These are phyloP conservation scores for Oryctolagus cuniculus DNA, from an alignment of 2,113 vertebrate species.

Conservation along the genomic window DNA sequence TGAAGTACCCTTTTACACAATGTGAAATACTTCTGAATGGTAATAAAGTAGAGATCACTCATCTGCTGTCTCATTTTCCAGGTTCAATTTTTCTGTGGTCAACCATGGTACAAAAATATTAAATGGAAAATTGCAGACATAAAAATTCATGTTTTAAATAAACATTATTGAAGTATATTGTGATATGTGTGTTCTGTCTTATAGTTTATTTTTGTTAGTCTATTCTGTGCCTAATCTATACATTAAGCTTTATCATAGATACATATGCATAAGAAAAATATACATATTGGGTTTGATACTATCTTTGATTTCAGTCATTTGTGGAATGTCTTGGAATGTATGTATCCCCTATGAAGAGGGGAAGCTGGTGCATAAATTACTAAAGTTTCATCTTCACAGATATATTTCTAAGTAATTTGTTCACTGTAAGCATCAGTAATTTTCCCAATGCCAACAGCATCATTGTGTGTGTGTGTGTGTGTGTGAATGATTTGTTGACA, in stretches of 20 bases:
- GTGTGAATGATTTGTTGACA: no score
- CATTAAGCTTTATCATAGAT: not conserved
- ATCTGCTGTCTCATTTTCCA: not conserved
- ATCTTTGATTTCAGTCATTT: no score
- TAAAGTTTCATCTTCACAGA: not conserved
- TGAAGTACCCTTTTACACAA: not conserved
- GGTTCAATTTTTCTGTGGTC: not conserved
- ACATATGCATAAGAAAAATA: not conserved
- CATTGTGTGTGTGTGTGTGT: no score
- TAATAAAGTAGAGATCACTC: not conserved
- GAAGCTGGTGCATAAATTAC: no score
- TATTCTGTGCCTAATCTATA: not conserved
- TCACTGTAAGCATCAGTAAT: not conserved
- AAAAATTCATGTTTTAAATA: not conserved
- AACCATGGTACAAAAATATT: not conserved
- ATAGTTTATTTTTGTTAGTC: not conserved
- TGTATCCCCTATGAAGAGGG: not conserved
- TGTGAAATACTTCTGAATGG: not conserved
- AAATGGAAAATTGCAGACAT: not conserved
- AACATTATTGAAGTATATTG: not conserved
- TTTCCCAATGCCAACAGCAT: not conserved
- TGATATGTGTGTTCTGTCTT: not conserved
- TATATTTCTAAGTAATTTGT: not conserved
- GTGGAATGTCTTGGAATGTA: not conserved
- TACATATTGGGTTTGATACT: not conserved